Evolutionary conservation across 2,113 vertebrate species (phyloP).

Genomic region (Campylomormyrus numenius): DNA sequence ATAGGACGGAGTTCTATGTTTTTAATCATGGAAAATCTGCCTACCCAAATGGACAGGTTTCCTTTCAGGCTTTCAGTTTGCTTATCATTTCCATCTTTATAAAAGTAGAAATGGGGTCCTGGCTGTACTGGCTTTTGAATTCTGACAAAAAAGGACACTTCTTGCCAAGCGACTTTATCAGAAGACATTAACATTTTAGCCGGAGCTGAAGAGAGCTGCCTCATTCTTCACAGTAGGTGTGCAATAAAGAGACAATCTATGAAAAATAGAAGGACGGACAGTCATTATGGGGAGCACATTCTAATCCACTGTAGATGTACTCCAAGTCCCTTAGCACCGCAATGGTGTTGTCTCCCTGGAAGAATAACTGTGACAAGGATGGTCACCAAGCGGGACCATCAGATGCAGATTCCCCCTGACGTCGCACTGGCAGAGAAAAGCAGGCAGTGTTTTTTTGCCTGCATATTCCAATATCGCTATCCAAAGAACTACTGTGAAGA

Average conservation of each 20-base stretch:
- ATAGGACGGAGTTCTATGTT: neutral
- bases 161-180: neutral
- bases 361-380: neutral
- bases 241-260: neutral
- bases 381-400: neutral
- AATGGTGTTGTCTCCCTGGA: neutral
- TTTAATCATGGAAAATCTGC: neutral
- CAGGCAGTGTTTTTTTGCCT: neutral
- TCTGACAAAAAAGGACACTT: neutral
- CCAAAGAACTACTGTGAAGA: neutral
- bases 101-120: neutral
- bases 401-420: neutral
- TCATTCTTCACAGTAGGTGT: constrained; percentile 4
- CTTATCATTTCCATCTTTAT: neutral
- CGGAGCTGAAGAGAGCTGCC: neutral
- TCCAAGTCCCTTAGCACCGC: neutral
- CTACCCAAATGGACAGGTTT: neutral
- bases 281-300: neutral
- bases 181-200: neutral
- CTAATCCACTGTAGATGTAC: neutral
- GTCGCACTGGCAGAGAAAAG: neutral
- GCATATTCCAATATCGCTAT: neutral
- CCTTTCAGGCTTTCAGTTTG: neutral
- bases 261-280: neutral
- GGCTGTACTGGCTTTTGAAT: neutral